Evolutionary conservation across 2,888 invertebrate species (phyloP).

Genomic region (Lycia hirtaria): DNA sequence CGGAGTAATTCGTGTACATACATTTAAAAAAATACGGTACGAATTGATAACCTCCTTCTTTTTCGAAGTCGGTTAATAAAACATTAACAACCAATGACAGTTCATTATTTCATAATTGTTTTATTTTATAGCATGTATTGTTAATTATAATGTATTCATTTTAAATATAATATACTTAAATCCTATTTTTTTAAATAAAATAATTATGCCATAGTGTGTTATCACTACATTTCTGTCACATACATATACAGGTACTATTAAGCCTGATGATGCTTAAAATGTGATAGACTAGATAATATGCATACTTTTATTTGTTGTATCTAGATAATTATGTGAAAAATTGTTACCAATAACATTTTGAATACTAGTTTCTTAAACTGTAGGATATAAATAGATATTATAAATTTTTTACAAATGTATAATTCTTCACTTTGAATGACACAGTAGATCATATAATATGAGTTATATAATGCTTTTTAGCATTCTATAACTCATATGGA

Average conservation of each 20-base stretch:
- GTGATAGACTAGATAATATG: conserved; percentile 46
- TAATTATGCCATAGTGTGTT: conserved; percentile 7
- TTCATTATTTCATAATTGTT: no score
- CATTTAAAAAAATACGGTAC: no score
- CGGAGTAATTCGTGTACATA: no score
- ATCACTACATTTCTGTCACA: no score
- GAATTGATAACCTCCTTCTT: no score
- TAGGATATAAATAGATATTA: background rate
- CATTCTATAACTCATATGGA: background rate
- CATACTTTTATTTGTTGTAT: conserved; percentile 12
- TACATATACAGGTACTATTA: no score
- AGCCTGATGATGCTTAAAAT: conserved; percentile 33
- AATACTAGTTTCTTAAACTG: background rate
- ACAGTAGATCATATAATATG: background rate
- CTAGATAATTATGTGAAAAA: conserved; percentile 1
- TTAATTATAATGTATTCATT: no score
- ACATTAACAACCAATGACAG: no score
- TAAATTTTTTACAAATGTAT: background rate
- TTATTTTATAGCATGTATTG: no score
- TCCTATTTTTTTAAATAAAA: no score
- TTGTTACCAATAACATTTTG: background rate
- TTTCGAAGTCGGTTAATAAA: no score
- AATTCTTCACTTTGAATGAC: background rate
- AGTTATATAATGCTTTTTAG: background rate
- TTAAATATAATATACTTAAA: no score